These are phyloP conservation scores for Nanorana parkeri DNA, from an alignment of 2,113 vertebrate species.

Conservation along the genomic window DNA sequence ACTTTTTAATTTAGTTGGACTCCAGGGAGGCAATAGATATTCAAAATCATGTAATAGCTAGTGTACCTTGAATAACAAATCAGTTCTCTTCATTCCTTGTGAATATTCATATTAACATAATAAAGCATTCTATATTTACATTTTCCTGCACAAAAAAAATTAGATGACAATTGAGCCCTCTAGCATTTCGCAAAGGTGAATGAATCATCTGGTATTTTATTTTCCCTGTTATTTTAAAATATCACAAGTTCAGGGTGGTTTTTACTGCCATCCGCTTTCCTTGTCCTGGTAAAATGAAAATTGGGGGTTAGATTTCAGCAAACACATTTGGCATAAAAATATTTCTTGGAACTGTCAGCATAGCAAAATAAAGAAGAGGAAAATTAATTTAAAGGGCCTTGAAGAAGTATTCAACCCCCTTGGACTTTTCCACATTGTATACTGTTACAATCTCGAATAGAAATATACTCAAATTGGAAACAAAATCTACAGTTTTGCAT, in stretches of 20 bases:
- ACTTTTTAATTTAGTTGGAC: slow-evolving; percentile 53
- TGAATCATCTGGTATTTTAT: slow-evolving; percentile 59
- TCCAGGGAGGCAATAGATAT: slow-evolving; percentile 65
- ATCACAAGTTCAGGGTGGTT: slow-evolving; percentile 58
- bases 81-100: slow-evolving; percentile 62
- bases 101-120: slow-evolving; percentile 73
- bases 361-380: no score
- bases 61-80: slow-evolving; percentile 74
- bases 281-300: slow-evolving; percentile 24
- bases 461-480: no score
- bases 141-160: slow-evolving; percentile 52
- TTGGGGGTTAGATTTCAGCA: slow-evolving; percentile 32
- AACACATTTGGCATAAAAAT: slow-evolving; percentile 19
- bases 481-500: no score
- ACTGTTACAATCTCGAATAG: no score
- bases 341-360: slow-evolving; percentile 7
- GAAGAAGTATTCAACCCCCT: no score
- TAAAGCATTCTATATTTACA: slow-evolving; percentile 64
- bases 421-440: no score
- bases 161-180: slow-evolving; percentile 62
- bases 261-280: background rate
- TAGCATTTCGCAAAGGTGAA: slow-evolving; percentile 66
- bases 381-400: no score
- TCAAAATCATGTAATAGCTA: slow-evolving; percentile 63
- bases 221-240: slow-evolving; percentile 58